Percentiles rank a stretch among this genome's conserved stretches.
Conservation (phyloP, 2,888 invertebrate genomes). For the Ceriagrion tenellum region DNA sequence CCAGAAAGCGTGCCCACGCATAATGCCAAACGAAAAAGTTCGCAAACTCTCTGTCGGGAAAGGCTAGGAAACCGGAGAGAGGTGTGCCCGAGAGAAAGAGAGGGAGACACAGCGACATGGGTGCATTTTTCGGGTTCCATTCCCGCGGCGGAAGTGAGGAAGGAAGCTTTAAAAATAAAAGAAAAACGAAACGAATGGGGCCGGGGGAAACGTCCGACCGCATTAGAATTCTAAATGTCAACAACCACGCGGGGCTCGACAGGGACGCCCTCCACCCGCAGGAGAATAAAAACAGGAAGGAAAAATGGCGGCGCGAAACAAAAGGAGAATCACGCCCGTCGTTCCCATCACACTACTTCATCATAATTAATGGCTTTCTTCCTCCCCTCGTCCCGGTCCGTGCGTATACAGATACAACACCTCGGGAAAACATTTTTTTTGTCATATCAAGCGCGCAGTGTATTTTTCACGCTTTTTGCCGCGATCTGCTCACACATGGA, state of each 20-base stretch:
- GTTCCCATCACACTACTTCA: background rate
- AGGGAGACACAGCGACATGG: background rate
- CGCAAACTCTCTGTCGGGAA: background rate
- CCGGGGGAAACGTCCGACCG: background rate
- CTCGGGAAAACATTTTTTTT: background rate
- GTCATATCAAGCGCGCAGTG: background rate
- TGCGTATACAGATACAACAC: background rate
- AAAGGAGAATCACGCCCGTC: slow-evolving; percentile 1
- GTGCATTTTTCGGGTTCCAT: background rate
- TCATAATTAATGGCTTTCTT: slow-evolving; percentile 35
- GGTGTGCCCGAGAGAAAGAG: background rate
- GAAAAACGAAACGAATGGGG: background rate
- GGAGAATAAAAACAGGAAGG: background rate
- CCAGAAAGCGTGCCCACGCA: background rate
- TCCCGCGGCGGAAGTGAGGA: background rate
- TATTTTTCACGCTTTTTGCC: background rate
- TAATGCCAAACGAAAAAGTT: background rate
- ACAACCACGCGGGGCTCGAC: background rate
- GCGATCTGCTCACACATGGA: background rate
- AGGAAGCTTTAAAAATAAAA: background rate
- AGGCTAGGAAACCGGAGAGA: background rate
- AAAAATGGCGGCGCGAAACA: background rate
- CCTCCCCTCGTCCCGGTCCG: background rate
- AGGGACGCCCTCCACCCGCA: background rate
- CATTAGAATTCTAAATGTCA: slow-evolving; percentile 29